Percentiles rank a stretch among this genome's conserved stretches.
Evolutionary conservation across 2,888 invertebrate genomes (phyloP).

Genomic region (Meta bourneti): DNA sequence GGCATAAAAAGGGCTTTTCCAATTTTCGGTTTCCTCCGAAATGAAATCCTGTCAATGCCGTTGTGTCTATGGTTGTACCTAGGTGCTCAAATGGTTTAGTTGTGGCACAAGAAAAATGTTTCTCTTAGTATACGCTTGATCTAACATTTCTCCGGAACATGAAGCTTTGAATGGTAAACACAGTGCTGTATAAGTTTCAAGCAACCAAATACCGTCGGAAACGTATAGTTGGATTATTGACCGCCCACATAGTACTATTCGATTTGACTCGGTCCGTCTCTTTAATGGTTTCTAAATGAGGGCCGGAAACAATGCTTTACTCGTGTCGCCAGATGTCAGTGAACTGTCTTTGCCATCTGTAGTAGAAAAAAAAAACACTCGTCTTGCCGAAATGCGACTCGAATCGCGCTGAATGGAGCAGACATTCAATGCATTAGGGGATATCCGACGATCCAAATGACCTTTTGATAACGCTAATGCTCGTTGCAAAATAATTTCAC

Average conservation of each 20-base stretch:
- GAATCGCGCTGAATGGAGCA: slow-evolving; percentile 14
- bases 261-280: neutral
- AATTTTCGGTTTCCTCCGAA: too few relatives aligned
- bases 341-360: slow-evolving; percentile 1
- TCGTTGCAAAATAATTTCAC: slow-evolving; percentile 35
- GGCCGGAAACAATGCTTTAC: neutral
- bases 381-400: neutral
- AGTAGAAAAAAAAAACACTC: slow-evolving; percentile 14
- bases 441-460: slow-evolving; percentile 5
- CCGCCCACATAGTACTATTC: neutral
- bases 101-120: too few relatives aligned
- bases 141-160: too few relatives aligned
- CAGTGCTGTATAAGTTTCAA: too few relatives aligned
- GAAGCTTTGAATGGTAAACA: too few relatives aligned
- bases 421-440: slow-evolving; percentile 8
- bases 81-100: neutral
- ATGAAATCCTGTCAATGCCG: neutral
- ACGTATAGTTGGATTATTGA: neutral
- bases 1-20: too few relatives aligned
- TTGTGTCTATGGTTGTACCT: neutral
- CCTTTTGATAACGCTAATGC: slow-evolving; percentile 35
- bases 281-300: neutral
- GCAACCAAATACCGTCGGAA: too few relatives aligned
- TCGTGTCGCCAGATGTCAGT: slow-evolving; percentile 22
- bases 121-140: too few relatives aligned